Evolutionary conservation across 2,797 vertebrate species (phyloP).

Genomic region (Triplophysa yarkandensis): DNA sequence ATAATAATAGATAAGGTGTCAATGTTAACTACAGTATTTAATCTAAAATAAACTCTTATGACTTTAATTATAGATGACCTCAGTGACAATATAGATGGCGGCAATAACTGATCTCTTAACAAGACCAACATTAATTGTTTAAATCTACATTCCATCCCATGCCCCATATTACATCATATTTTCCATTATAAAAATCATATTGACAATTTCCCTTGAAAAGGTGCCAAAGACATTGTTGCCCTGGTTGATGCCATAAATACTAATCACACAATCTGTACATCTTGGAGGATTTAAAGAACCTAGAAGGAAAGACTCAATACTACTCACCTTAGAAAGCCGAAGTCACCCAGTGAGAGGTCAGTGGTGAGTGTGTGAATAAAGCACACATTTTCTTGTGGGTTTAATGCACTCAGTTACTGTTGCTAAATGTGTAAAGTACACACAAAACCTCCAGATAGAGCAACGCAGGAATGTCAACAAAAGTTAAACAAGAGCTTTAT

Average conservation of each 20-base stretch:
- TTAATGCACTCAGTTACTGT: slow-evolving; percentile 41
- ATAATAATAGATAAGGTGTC: slow-evolving; percentile 47
- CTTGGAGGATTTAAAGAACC: not conserved
- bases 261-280: not conserved
- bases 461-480: slow-evolving; percentile 36
- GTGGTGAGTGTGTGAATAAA: not conserved
- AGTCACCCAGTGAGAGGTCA: slow-evolving; percentile 19
- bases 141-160: not conserved
- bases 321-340: slow-evolving; percentile 43
- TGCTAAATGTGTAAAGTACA: slow-evolving; percentile 53
- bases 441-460: slow-evolving; percentile 46
- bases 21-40: slow-evolving; percentile 23
- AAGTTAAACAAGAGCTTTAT: slow-evolving; percentile 52
- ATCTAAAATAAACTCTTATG: not conserved
- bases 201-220: not conserved
- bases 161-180: not conserved
- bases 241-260: not conserved
- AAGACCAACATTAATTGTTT: not conserved
- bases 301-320: not conserved
- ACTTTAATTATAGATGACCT: not conserved
- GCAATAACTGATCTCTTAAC: not conserved
- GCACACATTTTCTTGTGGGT: slow-evolving; percentile 42
- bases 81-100: not conserved
- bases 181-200: not conserved
- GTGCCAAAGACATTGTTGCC: not conserved